Base-by-base conservation (phyloP, 2,797 vertebrate species). In the Florisuga fusca region DNA sequence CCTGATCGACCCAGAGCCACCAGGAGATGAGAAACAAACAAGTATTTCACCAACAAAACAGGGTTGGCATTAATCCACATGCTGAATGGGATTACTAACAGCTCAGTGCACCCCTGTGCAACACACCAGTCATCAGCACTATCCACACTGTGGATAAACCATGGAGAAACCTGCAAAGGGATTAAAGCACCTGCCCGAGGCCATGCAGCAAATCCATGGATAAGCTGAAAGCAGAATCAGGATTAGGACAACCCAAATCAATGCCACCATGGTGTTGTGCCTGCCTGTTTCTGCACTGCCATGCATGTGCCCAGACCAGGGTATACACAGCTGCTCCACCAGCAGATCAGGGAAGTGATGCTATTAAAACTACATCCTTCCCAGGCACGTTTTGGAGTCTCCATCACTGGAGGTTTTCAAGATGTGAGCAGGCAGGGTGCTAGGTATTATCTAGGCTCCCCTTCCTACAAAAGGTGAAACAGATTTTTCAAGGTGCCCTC, bases 61-160 rank as follows among this genome's bases (percentile, higher is more conserved):
- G 33, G 21, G 21, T 87, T 3, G 3, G 10, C 59, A 73, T 62
- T 89, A 87, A 62, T 67, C 76, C 61, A 64, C 15, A 20, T 6
- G 17, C 36, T 89, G 61, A 84, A 89, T 22, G 8, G 53, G 73
- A 91, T 96, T 91, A 94, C 45, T 38, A 50, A 85, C 83, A 83
- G 38, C 71, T 77, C 10, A 3, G 23, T 50, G 31, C 48, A 62
- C 12, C 36, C 69, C 50, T 3, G 2, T 66, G 69, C 34, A 36
- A 45, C 50, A 67, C 59, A n/a, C 2, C 41, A 67, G 55, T 79
- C 75, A 69, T 26, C 7, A 61, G 62, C 36, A 57, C 54, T 61
- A 58, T 50, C 18, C 67, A 22, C 22, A 4, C 6, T 19, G 5
- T 41, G 72, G 38, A 41, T 41, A 41, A 38, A 41, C 34, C 51